phyloP scores from a whole-genome alignment of 2,113 vertebrate genomes.

The Copsychus sechellarum region DNA sequence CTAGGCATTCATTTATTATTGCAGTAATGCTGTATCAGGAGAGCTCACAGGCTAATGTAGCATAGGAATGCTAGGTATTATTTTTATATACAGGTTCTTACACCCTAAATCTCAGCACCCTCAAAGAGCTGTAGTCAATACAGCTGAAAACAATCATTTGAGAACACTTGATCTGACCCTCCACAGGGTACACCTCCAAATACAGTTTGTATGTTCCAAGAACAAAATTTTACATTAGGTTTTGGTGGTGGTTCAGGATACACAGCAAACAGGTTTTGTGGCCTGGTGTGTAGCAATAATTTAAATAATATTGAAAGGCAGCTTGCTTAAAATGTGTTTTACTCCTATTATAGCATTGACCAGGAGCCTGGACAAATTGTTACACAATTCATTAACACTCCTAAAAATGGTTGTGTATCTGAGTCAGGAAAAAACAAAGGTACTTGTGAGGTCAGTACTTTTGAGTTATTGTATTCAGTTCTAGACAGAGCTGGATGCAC shows the following conservation, averaged over 20 bases:
- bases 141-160: background rate
- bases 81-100: background rate
- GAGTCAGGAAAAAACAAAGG: constrained; percentile 26
- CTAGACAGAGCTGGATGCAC: constrained; percentile 20
- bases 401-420: background rate
- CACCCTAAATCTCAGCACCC: background rate
- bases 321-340: background rate
- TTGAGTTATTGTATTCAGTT: background rate
- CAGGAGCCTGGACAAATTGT: background rate
- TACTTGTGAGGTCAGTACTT: background rate
- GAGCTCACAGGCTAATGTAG: background rate
- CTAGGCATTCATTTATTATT: background rate
- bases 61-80: background rate
- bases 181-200: background rate
- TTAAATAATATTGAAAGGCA: background rate
- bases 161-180: background rate
- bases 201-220: background rate
- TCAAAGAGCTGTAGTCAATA: background rate
- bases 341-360: background rate
- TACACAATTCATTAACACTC: background rate
- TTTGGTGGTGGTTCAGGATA: background rate
- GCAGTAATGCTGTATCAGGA: background rate
- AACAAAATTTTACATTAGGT: background rate
- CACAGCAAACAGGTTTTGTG: background rate
- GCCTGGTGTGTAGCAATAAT: background rate